These are phyloP conservation scores for Archocentrus centrarchus DNA, from an alignment of 2,113 vertebrate genomes.

Conservation along the genomic window DNA sequence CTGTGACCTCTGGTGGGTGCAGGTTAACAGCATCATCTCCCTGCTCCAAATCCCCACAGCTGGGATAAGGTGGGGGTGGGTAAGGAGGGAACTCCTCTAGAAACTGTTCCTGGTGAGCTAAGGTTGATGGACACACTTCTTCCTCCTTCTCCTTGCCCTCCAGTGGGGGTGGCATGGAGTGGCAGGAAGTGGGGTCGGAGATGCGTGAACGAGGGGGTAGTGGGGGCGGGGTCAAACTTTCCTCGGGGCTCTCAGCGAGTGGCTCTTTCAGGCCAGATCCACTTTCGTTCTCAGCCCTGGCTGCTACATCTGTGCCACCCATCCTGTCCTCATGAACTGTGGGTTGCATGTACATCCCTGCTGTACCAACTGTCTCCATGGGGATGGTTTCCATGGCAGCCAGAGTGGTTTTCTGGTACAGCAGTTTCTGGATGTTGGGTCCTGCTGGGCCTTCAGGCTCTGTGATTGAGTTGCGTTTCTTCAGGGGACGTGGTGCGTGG, in stretches of 20 bases:
- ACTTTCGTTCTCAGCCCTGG: neutral
- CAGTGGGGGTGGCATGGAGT: constrained; percentile 9
- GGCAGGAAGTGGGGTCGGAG: constrained; percentile 62
- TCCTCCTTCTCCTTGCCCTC: constrained; percentile 76
- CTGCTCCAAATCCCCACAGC: constrained; percentile 79
- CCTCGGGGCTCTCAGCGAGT: constrained; percentile 50
- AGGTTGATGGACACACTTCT: constrained; percentile 47
- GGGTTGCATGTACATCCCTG: constrained; percentile 59
- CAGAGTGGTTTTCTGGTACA: constrained; percentile 94
- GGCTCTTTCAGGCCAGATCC: constrained; percentile 13
- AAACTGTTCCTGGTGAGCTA: constrained; percentile 76
- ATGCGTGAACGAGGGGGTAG: constrained; percentile 65
- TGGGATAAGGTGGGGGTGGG: constrained; percentile 90
- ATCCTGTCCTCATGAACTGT: constrained; percentile 51
- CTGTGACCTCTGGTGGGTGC: constrained; percentile 88
- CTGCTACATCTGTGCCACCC: constrained; percentile 17
- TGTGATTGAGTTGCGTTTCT: constrained; percentile 95
- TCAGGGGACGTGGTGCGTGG: constrained; percentile 90
- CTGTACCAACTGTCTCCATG: constrained; percentile 27
- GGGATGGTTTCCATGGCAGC: constrained; percentile 93
- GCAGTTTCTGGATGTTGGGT: constrained; percentile 93
- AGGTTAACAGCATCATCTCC: constrained; percentile 78
- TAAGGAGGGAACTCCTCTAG: constrained; percentile 92
- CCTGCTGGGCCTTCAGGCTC: constrained; percentile 93
- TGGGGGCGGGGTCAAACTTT: constrained; percentile 52